Base-by-base conservation (phyloP, 1,140 invertebrate genomes). In the Hyles euphorbiae region DNA sequence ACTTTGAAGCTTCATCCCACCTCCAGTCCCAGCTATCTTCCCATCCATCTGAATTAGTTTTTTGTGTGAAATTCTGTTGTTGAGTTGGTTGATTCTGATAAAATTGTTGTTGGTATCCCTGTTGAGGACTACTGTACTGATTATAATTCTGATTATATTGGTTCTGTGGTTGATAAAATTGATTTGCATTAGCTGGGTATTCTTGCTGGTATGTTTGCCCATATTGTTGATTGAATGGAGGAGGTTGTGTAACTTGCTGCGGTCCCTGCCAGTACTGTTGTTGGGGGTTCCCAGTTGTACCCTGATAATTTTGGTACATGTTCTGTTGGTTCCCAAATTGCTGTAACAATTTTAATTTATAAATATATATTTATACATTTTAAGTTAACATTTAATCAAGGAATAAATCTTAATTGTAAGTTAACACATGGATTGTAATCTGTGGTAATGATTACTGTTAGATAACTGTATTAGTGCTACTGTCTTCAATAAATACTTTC, bases 11-110 rank as follows among this genome's bases (percentile, higher is more conserved):
- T 34, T 90, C 89, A 40, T 90, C 86, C 86, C 85, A 88, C 1
- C 86, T 86, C 89, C 89, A 90, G 53, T 86, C 82, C 88, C 88
- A 89, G 50, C 88, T 87, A 43, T 90, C 89, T 65, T 87, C 83
- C 86, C 86, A 88, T 22, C 63, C 66, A 64, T 88, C 86, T 34
- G 65, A 56, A 49, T 74, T 76, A 6, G 70, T 59, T 70, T 78
- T 60, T 58, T 83, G 76, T 11, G 53, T 45, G 49, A 74, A 75
- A 51, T 66, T 75, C 55, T 77, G 83, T 50, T 80, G 79, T 51
- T 65, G 75, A 3, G 57, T 60, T 56, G 65, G 58, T 60, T 79
- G 76, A 56, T 69, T 84, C 49, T 69, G 74, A 70, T 77, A 81
- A 62, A 77, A 86, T 57, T 74, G 83, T 65, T 78, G 83, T 53